A percentile compares a stretch with the other conserved stretches of the same genome.
Conservation (phyloP, 2,888 invertebrate genomes). For the Sthenelais limicola region DNA sequence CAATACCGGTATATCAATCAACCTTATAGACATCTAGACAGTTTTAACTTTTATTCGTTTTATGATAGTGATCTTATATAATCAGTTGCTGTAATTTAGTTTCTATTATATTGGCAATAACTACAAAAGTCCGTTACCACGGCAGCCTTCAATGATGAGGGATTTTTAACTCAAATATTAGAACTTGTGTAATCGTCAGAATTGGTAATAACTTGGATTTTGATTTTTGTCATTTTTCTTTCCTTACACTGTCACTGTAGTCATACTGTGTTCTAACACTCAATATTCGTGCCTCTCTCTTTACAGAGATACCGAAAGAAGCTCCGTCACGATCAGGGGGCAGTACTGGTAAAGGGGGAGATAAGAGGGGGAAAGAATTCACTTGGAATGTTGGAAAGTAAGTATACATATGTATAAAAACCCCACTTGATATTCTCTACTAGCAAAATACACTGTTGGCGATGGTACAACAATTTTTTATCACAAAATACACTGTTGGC, state of each 20-base stretch:
- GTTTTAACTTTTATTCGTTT: too few relatives aligned
- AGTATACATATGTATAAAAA: slow-evolving; percentile 30
- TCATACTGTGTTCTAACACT: background rate
- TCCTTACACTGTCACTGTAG: background rate
- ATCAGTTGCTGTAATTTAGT: too few relatives aligned
- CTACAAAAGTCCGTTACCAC: too few relatives aligned
- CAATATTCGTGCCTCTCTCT: background rate
- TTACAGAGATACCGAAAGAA: slow-evolving; percentile 51
- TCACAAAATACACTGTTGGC: too few relatives aligned
- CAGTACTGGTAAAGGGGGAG: slow-evolving; percentile 9
- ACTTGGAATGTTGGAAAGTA: slow-evolving; percentile 55
- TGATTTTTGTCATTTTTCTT: background rate
- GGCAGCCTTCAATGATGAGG: background rate
- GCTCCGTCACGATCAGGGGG: slow-evolving; percentile 48
- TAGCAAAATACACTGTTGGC: too few relatives aligned
- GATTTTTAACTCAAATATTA: background rate
- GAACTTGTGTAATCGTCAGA: too few relatives aligned
- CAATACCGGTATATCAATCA: background rate
- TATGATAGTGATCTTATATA: too few relatives aligned
- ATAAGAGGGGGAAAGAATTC: slow-evolving; percentile 51
- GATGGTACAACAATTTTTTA: too few relatives aligned
- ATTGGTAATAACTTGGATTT: too few relatives aligned
- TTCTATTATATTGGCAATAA: too few relatives aligned
- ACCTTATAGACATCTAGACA: too few relatives aligned
- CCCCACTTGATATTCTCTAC: background rate